These are phyloP conservation scores for Patella caerulea DNA, from an alignment of 2,888 invertebrate genomes.

Conservation along the genomic window DNA sequence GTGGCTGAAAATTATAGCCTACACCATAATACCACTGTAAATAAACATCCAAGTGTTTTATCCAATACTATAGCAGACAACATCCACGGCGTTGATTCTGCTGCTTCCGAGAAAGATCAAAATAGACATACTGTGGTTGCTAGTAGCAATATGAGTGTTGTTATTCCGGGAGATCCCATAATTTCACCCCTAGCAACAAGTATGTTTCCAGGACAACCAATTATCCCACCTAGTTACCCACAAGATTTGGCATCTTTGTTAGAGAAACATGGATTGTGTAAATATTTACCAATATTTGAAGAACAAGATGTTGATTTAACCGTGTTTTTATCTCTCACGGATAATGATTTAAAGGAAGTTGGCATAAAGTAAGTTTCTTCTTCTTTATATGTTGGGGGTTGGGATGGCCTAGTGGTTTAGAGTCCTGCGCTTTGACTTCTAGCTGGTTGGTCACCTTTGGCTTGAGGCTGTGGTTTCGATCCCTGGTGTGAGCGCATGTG, in stretches of 20 bases:
- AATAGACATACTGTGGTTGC: too few species aligned
- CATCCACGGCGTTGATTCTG: too few species aligned
- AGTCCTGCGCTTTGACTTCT: too few species aligned
- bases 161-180: neutral
- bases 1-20: neutral
- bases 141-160: neutral
- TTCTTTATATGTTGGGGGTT: too few species aligned
- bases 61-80: too few species aligned
- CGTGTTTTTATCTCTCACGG: slow-evolving; percentile 73
- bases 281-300: slow-evolving; percentile 70
- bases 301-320: slow-evolving; percentile 73
- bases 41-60: too few species aligned
- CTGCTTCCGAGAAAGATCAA: too few species aligned
- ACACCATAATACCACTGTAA: neutral
- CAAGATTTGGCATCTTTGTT: slow-evolving; percentile 65
- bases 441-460: too few species aligned
- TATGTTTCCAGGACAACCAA: neutral
- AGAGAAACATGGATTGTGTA: slow-evolving; percentile 68
- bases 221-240: slow-evolving; percentile 34
- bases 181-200: too few species aligned
- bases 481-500: too few species aligned
- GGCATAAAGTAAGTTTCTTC: slow-evolving; percentile 70
- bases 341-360: slow-evolving; percentile 73
- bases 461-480: too few species aligned
- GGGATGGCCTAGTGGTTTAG: too few species aligned